Evolutionary conservation across 1,140 invertebrate species (phyloP).

Genomic region (Lutraria rhynchaena): DNA sequence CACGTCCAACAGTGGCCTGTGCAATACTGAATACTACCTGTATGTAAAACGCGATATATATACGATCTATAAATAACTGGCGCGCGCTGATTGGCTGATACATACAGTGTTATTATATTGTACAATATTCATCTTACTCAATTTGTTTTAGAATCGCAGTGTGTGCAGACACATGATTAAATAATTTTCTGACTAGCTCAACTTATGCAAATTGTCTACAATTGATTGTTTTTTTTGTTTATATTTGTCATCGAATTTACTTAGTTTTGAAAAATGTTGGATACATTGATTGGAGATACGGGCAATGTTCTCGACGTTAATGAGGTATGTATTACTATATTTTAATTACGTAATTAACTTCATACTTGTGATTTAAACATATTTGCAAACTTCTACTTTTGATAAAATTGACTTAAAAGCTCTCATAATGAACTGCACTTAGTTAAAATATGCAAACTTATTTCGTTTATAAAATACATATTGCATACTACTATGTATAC

Average conservation of each 20-base stretch:
- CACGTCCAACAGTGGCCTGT: conserved; percentile 8
- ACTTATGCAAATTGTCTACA: conserved; percentile 30
- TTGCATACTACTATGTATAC: too few relatives aligned
- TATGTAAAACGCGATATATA: not conserved
- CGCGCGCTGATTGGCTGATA: conserved; percentile 5
- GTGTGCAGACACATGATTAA: conserved; percentile 37
- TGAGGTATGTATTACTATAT: conserved; percentile 1
- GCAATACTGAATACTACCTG: conserved; percentile 1
- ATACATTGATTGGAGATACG: conserved; percentile 26
- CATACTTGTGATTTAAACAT: too few relatives aligned
- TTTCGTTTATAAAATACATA: too few relatives aligned
- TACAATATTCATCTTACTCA: conserved; percentile 30
- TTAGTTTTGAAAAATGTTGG: conserved; percentile 7
- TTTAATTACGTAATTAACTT: not conserved
- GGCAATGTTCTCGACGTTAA: conserved; percentile 7
- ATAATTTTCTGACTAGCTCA: conserved; percentile 32
- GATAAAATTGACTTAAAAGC: too few relatives aligned
- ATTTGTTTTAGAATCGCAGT: conserved; percentile 43
- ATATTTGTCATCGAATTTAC: conserved; percentile 5
- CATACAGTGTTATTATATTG: conserved; percentile 29
- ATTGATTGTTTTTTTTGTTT: conserved; percentile 12
- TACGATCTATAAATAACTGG: conserved; percentile 29
- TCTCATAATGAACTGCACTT: too few relatives aligned
- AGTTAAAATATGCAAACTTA: too few relatives aligned
- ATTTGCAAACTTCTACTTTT: too few relatives aligned